Conservation (phyloP, 2,888 invertebrate genomes). For the Tachina lurida region DNA sequence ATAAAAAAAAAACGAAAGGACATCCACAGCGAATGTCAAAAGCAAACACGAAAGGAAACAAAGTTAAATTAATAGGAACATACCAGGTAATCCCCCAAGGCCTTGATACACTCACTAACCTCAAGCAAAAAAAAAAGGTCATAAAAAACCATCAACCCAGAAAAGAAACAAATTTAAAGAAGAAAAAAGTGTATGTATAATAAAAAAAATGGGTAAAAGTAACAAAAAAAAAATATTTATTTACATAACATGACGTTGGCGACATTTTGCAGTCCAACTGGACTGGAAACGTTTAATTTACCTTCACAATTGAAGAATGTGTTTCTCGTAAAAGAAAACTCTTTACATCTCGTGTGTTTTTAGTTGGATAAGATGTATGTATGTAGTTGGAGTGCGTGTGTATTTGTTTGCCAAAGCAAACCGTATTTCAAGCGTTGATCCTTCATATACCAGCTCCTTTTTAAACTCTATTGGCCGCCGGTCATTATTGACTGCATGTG, state of each 20-base stretch:
- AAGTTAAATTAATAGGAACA: constrained; percentile 68
- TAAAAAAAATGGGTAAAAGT: neutral
- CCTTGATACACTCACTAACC: constrained; percentile 53
- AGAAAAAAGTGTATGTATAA: neutral
- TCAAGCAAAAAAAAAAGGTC: constrained; percentile 14
- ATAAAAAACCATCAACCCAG: constrained; percentile 38
- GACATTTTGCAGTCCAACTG: constrained; percentile 27
- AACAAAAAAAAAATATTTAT: constrained; percentile 1
- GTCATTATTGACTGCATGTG: constrained; percentile 11
- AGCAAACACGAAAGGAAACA: constrained; percentile 63
- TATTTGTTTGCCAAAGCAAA: neutral
- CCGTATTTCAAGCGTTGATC: neutral
- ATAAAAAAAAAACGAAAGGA: constrained; percentile 34
- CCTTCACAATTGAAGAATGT: constrained; percentile 16
- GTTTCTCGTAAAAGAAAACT: neutral
- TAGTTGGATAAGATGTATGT: neutral
- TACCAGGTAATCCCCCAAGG: constrained; percentile 57
- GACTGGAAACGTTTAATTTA: constrained; percentile 46
- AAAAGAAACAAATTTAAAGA: constrained; percentile 13
- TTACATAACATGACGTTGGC: constrained; percentile 10
- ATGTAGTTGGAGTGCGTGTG: neutral
- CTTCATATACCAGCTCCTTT: neutral
- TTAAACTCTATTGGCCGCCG: neutral
- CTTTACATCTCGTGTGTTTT: neutral
- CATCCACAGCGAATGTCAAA: constrained; percentile 61